Conservation (phyloP, 2,888 invertebrate genomes). For the Magallana nippona region DNA sequence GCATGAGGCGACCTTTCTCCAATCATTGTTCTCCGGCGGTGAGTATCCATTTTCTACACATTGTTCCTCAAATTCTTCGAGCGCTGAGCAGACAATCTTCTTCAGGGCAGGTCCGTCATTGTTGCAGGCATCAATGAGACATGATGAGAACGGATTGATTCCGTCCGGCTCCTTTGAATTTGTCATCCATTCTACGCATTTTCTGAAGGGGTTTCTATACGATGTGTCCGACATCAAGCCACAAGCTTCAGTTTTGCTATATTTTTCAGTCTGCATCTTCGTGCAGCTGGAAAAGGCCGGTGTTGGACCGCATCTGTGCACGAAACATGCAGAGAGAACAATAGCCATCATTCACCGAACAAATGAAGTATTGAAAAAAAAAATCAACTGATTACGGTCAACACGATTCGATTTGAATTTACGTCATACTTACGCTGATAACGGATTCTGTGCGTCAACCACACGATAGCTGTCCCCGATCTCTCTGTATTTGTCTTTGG, state of each 20-base stretch:
- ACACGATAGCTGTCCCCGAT: slow-evolving; percentile 2
- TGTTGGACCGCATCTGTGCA: background rate
- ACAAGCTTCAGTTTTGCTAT: background rate
- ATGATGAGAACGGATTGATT: background rate
- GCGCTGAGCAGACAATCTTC: background rate
- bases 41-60: slow-evolving; percentile 1
- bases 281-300: background rate
- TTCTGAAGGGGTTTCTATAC: background rate
- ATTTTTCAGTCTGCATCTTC: background rate
- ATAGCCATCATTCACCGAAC: too few species aligned
- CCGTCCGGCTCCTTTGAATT: background rate
- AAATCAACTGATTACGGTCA: too few species aligned
- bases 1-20: background rate
- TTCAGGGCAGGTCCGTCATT: background rate
- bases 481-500: background rate
- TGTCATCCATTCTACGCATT: background rate
- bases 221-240: background rate
- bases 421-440: background rate
- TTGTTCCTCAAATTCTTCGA: background rate
- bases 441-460: background rate
- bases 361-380: too few species aligned
- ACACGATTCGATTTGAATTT: too few species aligned
- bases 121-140: slow-evolving; percentile 15
- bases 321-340: background rate
- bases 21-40: background rate